phyloP scores from a whole-genome alignment of 2,797 vertebrate genomes.

The Miichthys miiuy region DNA sequence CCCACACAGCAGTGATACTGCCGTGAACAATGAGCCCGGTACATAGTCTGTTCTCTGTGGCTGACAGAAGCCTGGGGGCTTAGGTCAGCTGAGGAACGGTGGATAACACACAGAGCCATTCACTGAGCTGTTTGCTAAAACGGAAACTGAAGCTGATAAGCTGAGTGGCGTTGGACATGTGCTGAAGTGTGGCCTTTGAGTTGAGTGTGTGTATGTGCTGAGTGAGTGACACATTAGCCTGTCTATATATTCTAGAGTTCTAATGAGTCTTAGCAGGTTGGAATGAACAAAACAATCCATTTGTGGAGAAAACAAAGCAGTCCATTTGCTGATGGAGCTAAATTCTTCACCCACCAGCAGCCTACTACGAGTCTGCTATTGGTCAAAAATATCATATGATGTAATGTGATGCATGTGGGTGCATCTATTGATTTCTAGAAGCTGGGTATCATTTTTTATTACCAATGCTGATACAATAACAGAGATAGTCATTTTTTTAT shows the following conservation, averaged over 20 bases:
- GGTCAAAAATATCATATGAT: not conserved
- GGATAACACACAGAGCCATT: slow-evolving; percentile 34
- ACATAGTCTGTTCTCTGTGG: slow-evolving; percentile 10
- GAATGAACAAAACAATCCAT: not conserved
- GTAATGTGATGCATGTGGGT: not conserved
- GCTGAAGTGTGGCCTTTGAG: slow-evolving; percentile 15
- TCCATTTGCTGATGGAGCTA: not conserved
- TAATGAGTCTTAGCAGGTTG: not conserved
- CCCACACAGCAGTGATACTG: slow-evolving; percentile 14
- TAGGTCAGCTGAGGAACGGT: slow-evolving; percentile 52
- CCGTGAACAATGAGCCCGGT: slow-evolving; percentile 25
- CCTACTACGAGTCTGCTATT: not conserved
- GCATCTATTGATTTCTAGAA: not conserved
- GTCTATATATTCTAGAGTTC: not conserved
- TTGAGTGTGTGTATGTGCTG: slow-evolving; percentile 8
- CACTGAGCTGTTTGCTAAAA: slow-evolving; percentile 36
- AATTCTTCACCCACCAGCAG: slow-evolving; percentile 29
- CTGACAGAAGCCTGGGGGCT: slow-evolving; percentile 51
- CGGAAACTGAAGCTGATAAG: slow-evolving; percentile 39
- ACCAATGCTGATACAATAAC: not conserved
- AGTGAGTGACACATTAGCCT: slow-evolving; percentile 14
- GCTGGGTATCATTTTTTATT: not conserved
- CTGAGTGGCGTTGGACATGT: slow-evolving; percentile 24
- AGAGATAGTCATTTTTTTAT: not conserved
- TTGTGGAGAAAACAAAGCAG: slow-evolving; percentile 23